phyloP scores from a whole-genome alignment of 1,140 invertebrate genomes.

The Coptotermes formosanus region DNA sequence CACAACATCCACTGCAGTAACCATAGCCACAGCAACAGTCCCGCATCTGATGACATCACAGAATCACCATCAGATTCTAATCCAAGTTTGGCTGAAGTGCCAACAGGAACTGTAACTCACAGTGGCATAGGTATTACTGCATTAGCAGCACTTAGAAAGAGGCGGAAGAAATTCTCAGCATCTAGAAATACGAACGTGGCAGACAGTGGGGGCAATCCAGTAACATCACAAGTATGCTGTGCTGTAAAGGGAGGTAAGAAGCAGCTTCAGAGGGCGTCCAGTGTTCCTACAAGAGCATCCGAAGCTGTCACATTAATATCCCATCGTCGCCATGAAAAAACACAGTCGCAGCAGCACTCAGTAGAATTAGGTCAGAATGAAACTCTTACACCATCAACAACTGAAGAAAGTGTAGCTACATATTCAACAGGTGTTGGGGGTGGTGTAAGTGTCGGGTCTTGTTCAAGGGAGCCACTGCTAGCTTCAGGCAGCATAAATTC shows the following conservation, averaged over 20 bases:
- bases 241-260: constrained; percentile 42
- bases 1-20: constrained; percentile 41
- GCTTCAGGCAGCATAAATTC: background rate
- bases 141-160: constrained; percentile 67
- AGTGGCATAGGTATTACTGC: constrained; percentile 45
- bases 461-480: constrained; percentile 21
- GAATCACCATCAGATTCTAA: constrained; percentile 51
- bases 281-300: constrained; percentile 54
- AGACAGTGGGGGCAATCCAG: constrained; percentile 39
- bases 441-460: constrained; percentile 19
- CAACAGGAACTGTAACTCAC: constrained; percentile 3
- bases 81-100: constrained; percentile 46
- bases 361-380: constrained; percentile 21
- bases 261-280: constrained; percentile 59
- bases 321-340: constrained; percentile 21
- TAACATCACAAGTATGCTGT: constrained; percentile 39
- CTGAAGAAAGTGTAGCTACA: constrained; percentile 53
- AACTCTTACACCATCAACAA: constrained; percentile 53
- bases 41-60: constrained; percentile 46
- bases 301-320: constrained; percentile 23
- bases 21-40: constrained; percentile 47
- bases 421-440: constrained; percentile 25
- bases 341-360: constrained; percentile 22
- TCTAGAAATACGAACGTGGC: constrained; percentile 59
- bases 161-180: constrained; percentile 75